phyloP scores from a whole-genome alignment of 2,113 vertebrate genomes.

The Callipepla californica region DNA sequence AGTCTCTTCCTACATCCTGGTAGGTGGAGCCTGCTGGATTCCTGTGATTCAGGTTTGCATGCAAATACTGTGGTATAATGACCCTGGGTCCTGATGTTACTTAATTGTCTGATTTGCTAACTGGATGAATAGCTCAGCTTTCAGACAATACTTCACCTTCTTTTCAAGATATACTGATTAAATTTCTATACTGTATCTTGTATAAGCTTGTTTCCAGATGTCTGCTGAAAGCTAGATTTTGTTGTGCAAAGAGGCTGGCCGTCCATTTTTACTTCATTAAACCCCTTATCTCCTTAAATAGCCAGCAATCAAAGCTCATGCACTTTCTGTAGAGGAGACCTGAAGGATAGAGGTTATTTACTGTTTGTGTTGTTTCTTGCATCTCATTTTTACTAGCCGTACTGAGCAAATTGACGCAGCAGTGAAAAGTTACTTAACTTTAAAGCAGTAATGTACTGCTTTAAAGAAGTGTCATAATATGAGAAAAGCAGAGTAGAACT shows the following conservation, averaged over 20 bases:
- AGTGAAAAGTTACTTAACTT: slow-evolving; percentile 39
- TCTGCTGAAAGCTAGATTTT: slow-evolving; percentile 9
- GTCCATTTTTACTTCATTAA: slow-evolving; percentile 42
- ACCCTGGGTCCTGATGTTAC: background rate
- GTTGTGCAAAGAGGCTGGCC: background rate
- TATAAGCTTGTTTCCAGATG: slow-evolving; percentile 12
- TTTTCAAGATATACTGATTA: background rate
- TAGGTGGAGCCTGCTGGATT: background rate
- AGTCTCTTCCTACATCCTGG: background rate
- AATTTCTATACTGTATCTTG: background rate
- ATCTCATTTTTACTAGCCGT: background rate
- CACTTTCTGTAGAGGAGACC: background rate
- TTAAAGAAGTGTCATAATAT: slow-evolving; percentile 1
- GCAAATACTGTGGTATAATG: background rate
- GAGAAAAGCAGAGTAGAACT: background rate
- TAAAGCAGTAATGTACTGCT: background rate
- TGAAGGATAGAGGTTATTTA: background rate
- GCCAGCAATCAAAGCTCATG: background rate
- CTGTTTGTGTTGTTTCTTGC: background rate
- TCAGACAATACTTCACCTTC: background rate
- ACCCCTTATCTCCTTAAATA: background rate
- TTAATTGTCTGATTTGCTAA: background rate
- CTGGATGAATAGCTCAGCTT: background rate
- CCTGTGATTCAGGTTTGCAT: background rate
- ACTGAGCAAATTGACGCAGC: background rate